Base-by-base conservation (phyloP, 2,113 vertebrate species). In the Phaetusa simplex region DNA sequence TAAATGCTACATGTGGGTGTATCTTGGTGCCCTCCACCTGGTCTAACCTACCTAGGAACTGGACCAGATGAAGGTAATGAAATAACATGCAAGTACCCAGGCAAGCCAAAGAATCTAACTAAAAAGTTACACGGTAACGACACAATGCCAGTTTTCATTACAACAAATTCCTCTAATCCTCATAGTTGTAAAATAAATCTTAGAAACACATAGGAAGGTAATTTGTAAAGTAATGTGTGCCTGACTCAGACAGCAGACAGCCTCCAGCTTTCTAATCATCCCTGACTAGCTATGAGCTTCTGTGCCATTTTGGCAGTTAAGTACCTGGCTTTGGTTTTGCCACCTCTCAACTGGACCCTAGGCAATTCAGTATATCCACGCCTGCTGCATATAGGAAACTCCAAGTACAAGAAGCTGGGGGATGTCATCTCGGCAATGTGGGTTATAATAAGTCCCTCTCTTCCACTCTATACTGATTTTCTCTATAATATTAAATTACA, bases 151-250 rank as follows among this genome's bases (percentile, higher is more conserved):
- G 78, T 59, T 90, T 93, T 96, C 89, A 88, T 88, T 96, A 80
- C 73, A 96, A 90, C 86, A 94, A 96, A 96, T 83, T 94, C 74
- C 74, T 90, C 93, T 96, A 93, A 94, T 95, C 89, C 84, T 90
- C 78, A 62, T 1, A 61, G 77, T 56, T 93, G 80, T 95, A 97
- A 84, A 97, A 95, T 67, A 95, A 93, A 89, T 81, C 92, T 88
- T 84, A 82, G 73, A 87, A 93, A 94, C 58, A 91, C 50, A 80
- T 8, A 85, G 86, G 62, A 82, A 95, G 71, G 78, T 86, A 95
- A 95, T 91, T 95, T 85, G 84, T 77, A 92, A 96, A 82, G 77
- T 72, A 91, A 91, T n/a, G 71, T 45, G n/a, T 64, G 67, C 64
- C 66, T 91, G 71, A 81, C 82, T 81, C 86, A 95, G 93, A 69